Base-by-base conservation (phyloP, 2,797 vertebrate species). In the Falco novaeseelandiae region DNA sequence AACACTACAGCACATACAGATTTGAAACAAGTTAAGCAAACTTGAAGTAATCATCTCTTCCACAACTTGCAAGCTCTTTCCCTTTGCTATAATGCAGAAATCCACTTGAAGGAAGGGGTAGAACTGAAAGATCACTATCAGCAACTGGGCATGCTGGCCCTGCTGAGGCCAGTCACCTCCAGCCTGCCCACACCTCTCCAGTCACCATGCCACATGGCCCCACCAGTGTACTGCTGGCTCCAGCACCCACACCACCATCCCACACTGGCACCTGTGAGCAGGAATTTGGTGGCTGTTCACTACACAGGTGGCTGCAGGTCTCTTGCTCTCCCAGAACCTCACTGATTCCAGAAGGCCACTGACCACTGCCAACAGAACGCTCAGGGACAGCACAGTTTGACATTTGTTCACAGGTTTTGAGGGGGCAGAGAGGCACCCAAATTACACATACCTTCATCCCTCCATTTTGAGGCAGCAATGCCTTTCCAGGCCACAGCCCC, bases 1-100 rank as follows among this genome's bases (percentile, higher is more conserved):
- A 97, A 92, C 22, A 38, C 55, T 90, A 46, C 89, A 84, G 54
- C 5, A 36, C 52, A 13, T 49, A 70, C 42, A 55, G 81, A 42
- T 59, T 76, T 87, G 84, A 90, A 94, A 96, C 44, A 82, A 95
- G 10, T 10, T 38, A 55, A 94, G 87, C 48, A 82, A 62, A 22
- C 44, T 69, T 89, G 81, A 97, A 97, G 70, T 18, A 89, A 61
- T 27, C 0, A 0, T 49, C 58, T 94, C 65, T 95, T 80, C 88
- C 88, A 92, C 85, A 90, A 85, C 83, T 94, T 91, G 69, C 81
- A 96, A 95, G 34, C 25, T 67, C 94, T 94, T 93, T 90, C 92
- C 58, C 80, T 96, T 96, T 81, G 54, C 63, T 96, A 15, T 58
- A 84, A 87, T 26, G 21, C 38, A 86, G 89, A 90, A 55, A 25